Conservation (phyloP, 2,113 vertebrate species). For the Camelus bactrianus region DNA sequence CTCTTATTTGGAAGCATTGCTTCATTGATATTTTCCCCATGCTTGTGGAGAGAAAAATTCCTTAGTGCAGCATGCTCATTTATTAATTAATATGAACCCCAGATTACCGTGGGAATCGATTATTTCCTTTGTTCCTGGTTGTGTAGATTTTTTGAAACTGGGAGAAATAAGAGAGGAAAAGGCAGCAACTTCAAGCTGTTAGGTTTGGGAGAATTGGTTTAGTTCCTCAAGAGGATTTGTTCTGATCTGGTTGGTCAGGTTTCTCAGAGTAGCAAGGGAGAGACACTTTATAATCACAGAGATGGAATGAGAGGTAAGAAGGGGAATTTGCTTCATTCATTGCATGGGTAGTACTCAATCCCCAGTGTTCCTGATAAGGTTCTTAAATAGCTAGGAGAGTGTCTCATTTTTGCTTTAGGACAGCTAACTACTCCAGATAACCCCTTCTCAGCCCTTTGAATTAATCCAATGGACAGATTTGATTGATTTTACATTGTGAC, state of each 20-base stretch:
- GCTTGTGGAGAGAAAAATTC: background rate
- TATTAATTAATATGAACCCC: conserved; percentile 6
- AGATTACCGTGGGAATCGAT: background rate
- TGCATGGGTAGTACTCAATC: background rate
- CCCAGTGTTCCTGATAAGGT: background rate
- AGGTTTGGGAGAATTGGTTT: background rate
- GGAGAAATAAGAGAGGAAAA: background rate
- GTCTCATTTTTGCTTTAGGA: background rate
- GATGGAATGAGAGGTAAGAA: background rate
- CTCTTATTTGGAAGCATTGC: conserved; percentile 12
- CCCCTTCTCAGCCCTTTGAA: background rate
- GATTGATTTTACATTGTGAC: background rate
- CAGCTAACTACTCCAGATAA: background rate
- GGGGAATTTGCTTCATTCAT: background rate
- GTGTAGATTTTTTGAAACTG: conserved; percentile 21
- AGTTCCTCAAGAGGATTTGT: conserved; percentile 34
- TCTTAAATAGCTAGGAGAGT: background rate
- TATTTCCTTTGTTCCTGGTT: conserved; percentile 47
- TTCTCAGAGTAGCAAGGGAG: conserved; percentile 37
- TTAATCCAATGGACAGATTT: background rate
- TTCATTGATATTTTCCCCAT: background rate
- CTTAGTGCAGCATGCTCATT: background rate
- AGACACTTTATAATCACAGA: background rate
- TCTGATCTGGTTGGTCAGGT: background rate
- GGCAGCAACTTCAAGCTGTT: conserved; percentile 29